Evolutionary conservation across 2,797 vertebrate genomes (phyloP).

Genomic region (Hippopotamyrus pictus): DNA sequence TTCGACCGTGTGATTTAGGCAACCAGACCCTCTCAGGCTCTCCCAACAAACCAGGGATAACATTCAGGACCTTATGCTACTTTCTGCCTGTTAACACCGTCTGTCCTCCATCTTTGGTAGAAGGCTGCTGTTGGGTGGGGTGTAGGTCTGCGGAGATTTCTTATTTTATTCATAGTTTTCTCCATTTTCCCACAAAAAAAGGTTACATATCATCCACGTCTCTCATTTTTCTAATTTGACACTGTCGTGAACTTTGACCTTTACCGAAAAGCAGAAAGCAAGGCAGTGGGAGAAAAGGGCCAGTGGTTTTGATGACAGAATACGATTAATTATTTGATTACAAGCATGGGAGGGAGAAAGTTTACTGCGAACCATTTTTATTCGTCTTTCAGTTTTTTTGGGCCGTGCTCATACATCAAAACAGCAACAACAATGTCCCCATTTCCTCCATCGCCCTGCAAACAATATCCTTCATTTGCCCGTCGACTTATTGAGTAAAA

Average conservation of each 20-base stretch:
- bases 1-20: background rate
- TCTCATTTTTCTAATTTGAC: constrained; percentile 51
- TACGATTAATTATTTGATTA: background rate
- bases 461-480: background rate
- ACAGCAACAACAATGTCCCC: background rate
- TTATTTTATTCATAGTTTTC: constrained; percentile 11
- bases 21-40: background rate
- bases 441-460: background rate
- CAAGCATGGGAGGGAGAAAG: background rate
- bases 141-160: background rate
- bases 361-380: background rate
- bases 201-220: constrained; percentile 39
- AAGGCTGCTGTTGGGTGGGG: constrained; percentile 23
- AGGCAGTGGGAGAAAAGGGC: background rate
- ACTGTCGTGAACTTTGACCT: constrained; percentile 55
- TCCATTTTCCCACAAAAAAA: constrained; percentile 50
- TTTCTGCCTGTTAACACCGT: background rate
- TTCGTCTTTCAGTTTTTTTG: background rate
- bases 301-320: constrained; percentile 1
- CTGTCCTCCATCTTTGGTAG: constrained; percentile 14
- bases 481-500: background rate
- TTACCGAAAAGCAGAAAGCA: constrained; percentile 31
- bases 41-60: constrained; percentile 6
- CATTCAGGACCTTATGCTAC: background rate
- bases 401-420: background rate